Base-by-base conservation (phyloP, 2,888 invertebrate species). In the Ramazzottius varieornatus region DNA sequence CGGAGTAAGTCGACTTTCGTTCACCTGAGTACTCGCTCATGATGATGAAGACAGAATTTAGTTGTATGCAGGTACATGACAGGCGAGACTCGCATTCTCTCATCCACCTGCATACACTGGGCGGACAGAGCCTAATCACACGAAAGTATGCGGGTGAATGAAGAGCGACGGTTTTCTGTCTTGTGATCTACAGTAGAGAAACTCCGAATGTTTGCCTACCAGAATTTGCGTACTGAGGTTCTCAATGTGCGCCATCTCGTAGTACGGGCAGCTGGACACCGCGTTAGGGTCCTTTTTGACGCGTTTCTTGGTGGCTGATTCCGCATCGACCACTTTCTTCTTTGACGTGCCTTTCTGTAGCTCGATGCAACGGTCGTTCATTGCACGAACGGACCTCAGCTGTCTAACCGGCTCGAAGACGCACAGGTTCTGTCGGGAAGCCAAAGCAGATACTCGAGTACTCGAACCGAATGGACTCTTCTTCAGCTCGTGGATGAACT, bases 401-500 rank as follows among this genome's bases (percentile, higher is more conserved):
- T 80, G 82, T 32, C 76, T 81, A 0, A 98, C 88, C 63, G 82
- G 79, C 46, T 84, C 79, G 77, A 96, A 92, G 46, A 94, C 84
- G 74, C 96, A 96, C 69, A 88, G 83, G 73, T 86, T 90, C 72
- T 32, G 88, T 66, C 94, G 81, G 0, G 93, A 94, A n/a, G 87
- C 91, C 33, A 93, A 78, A 1, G 90, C 83, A 0, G 87, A 82
- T 1, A 88, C 83, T 67, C 87, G 82, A 1, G 86, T 79, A 65
- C 83, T 77, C 32, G 83, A 78, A 2, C 81, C 82, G 73, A 84
- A 90, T 0, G 83, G 81, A 66, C 89, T 92, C 72, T 84, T 84
- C 70, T 85, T 83, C 1, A 96, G 82, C 80, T 98, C 98, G 63
- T 84, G 82, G n/a, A 93, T 83, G 77, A 98, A 88, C 76, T 98